Percentiles rank a stretch among this genome's conserved stretches.
Conservation (phyloP, 2,797 vertebrate genomes). For the Acestrorhynchus altus region DNA sequence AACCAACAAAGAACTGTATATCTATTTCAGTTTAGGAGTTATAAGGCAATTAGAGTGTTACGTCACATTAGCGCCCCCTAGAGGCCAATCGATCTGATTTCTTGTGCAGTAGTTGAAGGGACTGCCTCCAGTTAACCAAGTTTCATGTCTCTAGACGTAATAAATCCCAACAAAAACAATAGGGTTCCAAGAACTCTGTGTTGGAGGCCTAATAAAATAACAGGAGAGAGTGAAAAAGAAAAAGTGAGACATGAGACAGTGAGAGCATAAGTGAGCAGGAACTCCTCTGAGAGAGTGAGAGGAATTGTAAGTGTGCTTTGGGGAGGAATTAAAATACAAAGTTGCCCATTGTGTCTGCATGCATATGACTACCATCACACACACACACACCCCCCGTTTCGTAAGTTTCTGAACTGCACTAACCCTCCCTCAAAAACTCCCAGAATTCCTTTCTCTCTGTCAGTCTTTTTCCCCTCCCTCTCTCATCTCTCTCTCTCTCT, state of each 20-base stretch:
- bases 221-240: constrained; percentile 13
- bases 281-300: background rate
- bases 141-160: too few species aligned
- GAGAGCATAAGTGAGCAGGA: background rate
- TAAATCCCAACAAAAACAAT: too few species aligned
- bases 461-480: background rate
- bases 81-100: too few species aligned
- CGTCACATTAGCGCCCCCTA: too few species aligned
- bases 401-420: background rate
- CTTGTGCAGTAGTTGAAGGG: too few species aligned
- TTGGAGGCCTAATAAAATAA: too few species aligned
- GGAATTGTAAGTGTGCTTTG: background rate
- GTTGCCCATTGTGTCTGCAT: background rate
- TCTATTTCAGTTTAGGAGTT: too few species aligned
- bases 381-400: background rate
- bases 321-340: constrained; percentile 15
- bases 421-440: background rate
- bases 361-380: constrained; percentile 7
- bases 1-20: too few species aligned
- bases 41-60: too few species aligned
- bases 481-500: too few species aligned
- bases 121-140: too few species aligned
- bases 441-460: background rate
- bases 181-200: too few species aligned
- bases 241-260: background rate